phyloP scores from a whole-genome alignment of 2,113 vertebrate species.

The Cynocephalus volans region DNA sequence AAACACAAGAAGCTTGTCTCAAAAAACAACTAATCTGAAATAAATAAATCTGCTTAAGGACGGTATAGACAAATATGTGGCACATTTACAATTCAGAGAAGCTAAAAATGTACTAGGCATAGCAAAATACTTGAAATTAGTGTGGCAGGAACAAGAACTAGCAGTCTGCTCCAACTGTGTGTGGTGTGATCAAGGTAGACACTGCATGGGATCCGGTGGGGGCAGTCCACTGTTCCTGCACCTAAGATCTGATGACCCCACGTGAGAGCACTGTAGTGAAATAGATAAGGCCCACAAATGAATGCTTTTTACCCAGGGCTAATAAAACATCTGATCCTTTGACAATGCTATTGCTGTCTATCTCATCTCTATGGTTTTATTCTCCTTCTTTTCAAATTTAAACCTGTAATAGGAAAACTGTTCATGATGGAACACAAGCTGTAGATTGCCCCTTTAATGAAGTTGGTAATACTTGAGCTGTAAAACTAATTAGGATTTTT shows the following conservation, averaged over 20 bases:
- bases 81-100: background rate
- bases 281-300: background rate
- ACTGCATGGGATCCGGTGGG: background rate
- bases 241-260: background rate
- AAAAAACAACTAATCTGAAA: background rate
- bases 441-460: background rate
- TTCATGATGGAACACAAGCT: background rate
- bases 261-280: background rate
- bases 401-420: background rate
- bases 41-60: background rate
- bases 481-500: background rate
- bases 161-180: background rate
- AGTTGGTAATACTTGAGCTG: background rate
- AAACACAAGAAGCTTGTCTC: background rate
- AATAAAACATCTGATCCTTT: background rate
- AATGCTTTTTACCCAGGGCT: background rate
- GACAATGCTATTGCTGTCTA: background rate
- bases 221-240: background rate
- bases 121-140: background rate
- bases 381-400: conserved; percentile 28
- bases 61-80: background rate
- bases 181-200: background rate
- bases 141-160: background rate
- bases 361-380: background rate
- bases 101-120: background rate